Conservation (phyloP, 2,797 vertebrate species). For the Melanogrammus aeglefinus region DNA sequence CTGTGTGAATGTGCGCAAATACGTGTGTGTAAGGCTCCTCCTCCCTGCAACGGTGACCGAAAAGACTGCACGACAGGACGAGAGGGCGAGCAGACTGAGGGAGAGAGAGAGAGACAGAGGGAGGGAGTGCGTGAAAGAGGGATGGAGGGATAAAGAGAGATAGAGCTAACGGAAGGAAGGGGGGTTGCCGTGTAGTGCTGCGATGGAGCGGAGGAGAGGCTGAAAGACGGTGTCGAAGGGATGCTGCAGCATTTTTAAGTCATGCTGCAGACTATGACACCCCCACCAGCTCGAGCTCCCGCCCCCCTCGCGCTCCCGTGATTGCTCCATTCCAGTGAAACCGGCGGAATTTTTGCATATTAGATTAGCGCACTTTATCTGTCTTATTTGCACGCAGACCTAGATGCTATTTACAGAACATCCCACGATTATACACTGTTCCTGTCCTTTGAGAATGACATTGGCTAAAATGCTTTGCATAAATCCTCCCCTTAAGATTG, state of each 20-base stretch:
- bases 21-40: constrained; percentile 46
- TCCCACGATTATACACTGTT: constrained; percentile 48
- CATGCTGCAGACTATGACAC: constrained; percentile 52
- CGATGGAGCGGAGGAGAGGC: constrained; percentile 53
- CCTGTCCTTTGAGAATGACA: constrained; percentile 3
- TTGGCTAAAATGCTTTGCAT: constrained; percentile 10
- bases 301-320: constrained; percentile 36
- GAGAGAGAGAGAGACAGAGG: constrained; percentile 20
- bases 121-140: constrained; percentile 8
- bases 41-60: constrained; percentile 59
- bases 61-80: constrained; percentile 45
- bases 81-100: constrained; percentile 7
- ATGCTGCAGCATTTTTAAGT: constrained; percentile 77
- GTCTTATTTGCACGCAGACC: constrained; percentile 32
- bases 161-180: too few species aligned
- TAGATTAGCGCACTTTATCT: constrained; percentile 46
- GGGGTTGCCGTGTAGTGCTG: constrained; percentile 30
- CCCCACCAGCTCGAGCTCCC: constrained; percentile 39
- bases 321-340: constrained; percentile 28
- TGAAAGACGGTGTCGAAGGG: constrained; percentile 57
- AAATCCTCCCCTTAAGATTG: too few species aligned
- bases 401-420: neutral
- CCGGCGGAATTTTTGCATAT: constrained; percentile 40
- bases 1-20: constrained; percentile 7
- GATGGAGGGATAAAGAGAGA: constrained; percentile 27